Conservation (phyloP, 92 coral and sea anemone species). For the Porites cylindrica region DNA sequence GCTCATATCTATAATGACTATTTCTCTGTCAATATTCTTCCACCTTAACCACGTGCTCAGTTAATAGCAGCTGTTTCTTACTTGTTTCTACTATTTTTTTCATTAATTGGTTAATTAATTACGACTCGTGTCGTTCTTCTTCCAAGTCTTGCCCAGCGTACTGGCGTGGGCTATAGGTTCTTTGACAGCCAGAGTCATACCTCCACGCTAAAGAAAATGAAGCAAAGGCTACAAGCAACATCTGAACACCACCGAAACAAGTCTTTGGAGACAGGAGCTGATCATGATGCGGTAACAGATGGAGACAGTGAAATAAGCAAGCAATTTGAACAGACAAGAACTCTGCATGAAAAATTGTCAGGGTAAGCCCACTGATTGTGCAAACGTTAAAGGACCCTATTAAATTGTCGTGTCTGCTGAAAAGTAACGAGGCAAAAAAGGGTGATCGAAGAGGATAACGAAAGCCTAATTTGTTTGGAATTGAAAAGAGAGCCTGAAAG, state of each 20-base stretch:
- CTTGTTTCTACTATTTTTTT: neutral
- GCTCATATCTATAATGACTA: neutral
- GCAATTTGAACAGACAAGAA: constrained; percentile 83
- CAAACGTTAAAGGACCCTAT: neutral
- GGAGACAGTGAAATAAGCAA: constrained; percentile 78
- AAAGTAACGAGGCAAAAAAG: neutral
- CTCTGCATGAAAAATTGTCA: constrained; percentile 83
- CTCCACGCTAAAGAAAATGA: constrained; percentile 89
- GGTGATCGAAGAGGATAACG: too few relatives aligned
- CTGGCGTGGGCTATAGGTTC: constrained; percentile 92
- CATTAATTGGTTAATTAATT: neutral
- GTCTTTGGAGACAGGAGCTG: constrained; percentile 74
- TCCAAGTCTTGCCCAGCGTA: constrained; percentile 75
- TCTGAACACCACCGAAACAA: constrained; percentile 87
- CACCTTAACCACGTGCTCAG: neutral
- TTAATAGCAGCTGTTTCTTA: neutral
- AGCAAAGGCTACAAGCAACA: constrained; percentile 87
- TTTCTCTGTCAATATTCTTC: neutral
- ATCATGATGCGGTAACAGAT: constrained; percentile 77
- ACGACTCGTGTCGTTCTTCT: neutral
- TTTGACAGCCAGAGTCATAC: constrained; percentile 86
- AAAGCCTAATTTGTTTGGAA: too few relatives aligned
- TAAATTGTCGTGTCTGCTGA: neutral
- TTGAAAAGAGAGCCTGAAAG: too few relatives aligned
- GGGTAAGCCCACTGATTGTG: constrained; percentile 53